Evolutionary conservation across 2,888 invertebrate genomes (phyloP).

Genomic region (Drosophila pseudotakahashii): DNA sequence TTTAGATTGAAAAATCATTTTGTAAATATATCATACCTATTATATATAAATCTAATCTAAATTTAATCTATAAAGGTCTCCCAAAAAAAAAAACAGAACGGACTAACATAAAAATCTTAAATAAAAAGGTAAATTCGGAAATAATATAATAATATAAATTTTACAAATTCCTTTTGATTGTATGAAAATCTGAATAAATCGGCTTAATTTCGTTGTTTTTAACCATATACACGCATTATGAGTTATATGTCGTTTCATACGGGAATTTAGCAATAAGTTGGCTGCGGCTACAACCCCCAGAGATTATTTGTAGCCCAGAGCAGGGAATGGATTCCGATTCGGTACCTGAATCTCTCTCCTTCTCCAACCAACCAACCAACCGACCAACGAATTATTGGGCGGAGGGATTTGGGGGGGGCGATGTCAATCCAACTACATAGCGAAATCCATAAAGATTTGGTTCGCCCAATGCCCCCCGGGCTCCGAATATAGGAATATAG

Average conservation of each 20-base stretch:
- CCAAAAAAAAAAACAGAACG: too few relatives aligned
- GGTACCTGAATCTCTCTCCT: neutral
- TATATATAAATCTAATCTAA: too few relatives aligned
- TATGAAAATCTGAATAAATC: neutral
- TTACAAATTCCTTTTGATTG: too few relatives aligned
- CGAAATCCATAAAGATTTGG: conserved; percentile 11
- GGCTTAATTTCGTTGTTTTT: neutral
- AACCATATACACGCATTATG: neutral
- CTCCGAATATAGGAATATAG: neutral
- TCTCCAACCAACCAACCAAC: neutral
- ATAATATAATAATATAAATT: too few relatives aligned
- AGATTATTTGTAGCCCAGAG: conserved; percentile 2
- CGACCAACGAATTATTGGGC: too few relatives aligned
- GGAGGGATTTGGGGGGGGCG: neutral
- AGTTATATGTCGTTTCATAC: neutral
- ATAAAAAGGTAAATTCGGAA: too few relatives aligned
- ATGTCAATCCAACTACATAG: conserved; percentile 3
- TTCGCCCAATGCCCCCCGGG: neutral
- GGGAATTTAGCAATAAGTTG: conserved; percentile 1
- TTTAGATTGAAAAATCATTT: neutral
- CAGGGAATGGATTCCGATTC: neutral
- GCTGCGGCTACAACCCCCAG: neutral
- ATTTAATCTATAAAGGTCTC: too few relatives aligned
- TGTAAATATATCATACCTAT: neutral
- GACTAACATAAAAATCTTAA: too few relatives aligned